A percentile compares a stretch with the other conserved stretches of the same genome.
Conservation (phyloP, 2,113 vertebrate species). For the Perca schrenkii region DNA sequence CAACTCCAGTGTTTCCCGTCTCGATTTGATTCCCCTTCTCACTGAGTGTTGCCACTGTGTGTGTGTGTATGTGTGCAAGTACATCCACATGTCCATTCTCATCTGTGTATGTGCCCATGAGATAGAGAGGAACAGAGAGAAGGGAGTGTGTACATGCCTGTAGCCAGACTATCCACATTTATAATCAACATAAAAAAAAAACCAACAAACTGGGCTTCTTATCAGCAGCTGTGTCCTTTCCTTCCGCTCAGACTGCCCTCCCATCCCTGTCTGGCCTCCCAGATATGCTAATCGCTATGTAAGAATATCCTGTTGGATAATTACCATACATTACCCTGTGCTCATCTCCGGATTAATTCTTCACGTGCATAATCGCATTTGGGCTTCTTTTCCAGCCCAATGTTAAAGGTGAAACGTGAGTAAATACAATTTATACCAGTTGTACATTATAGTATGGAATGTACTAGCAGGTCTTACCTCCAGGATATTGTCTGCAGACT, state of each 20-base stretch:
- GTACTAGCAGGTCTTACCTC: slow-evolving; percentile 83
- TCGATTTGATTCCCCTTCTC: slow-evolving; percentile 5
- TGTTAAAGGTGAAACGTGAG: slow-evolving; percentile 90
- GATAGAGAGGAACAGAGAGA: slow-evolving; percentile 65
- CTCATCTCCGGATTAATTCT: slow-evolving; percentile 98
- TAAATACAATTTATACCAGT: slow-evolving; percentile 95
- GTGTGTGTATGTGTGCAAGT: not conserved
- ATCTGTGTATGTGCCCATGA: slow-evolving; percentile 55
- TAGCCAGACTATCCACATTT: slow-evolving; percentile 77
- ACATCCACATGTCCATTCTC: slow-evolving; percentile 42
- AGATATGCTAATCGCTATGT: slow-evolving; percentile 97
- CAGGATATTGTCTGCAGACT: slow-evolving; percentile 70
- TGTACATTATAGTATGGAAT: slow-evolving; percentile 91
- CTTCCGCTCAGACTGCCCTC: slow-evolving; percentile 78
- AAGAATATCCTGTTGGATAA: slow-evolving; percentile 97
- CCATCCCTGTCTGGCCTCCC: slow-evolving; percentile 91
- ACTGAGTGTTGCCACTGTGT: slow-evolving; percentile 23
- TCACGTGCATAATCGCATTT: slow-evolving; percentile 99
- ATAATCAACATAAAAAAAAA: slow-evolving; percentile 59
- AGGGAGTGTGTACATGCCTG: slow-evolving; percentile 65
- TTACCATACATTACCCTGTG: slow-evolving; percentile 96
- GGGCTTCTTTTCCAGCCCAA: slow-evolving; percentile 86
- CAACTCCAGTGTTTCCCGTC: slow-evolving; percentile 14
- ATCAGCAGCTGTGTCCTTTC: slow-evolving; percentile 82
- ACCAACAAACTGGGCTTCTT: slow-evolving; percentile 73